Evolutionary conservation across 2,113 vertebrate genomes (phyloP).

Genomic region (Seriola aureovittata): DNA sequence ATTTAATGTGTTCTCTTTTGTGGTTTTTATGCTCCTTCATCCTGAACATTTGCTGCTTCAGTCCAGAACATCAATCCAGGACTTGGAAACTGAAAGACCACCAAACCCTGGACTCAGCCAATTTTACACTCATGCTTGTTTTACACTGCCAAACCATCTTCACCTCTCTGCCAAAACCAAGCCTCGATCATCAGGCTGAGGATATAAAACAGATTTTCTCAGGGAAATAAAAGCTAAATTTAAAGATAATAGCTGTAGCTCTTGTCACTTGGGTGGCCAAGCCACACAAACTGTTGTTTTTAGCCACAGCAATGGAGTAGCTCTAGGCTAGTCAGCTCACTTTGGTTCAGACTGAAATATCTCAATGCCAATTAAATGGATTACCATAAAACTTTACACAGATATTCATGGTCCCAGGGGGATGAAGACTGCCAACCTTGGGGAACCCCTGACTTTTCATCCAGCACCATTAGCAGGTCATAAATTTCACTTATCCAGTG

Average conservation of each 20-base stretch:
- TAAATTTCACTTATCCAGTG: not conserved
- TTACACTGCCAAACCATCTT: not conserved
- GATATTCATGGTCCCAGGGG: not conserved
- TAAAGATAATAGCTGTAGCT: not conserved
- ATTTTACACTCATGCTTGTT: not conserved
- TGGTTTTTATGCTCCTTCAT: not conserved
- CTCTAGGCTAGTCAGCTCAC: not conserved
- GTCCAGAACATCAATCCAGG: constrained; percentile 11
- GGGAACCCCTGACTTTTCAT: not conserved
- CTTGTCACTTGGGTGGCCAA: not conserved
- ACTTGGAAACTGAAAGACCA: not conserved
- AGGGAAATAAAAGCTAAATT: not conserved
- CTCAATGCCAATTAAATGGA: not conserved
- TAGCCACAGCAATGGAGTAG: not conserved
- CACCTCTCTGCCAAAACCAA: constrained; percentile 29
- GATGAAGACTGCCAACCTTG: not conserved
- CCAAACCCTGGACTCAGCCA: constrained; percentile 4
- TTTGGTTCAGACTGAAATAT: not conserved
- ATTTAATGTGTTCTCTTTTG: not conserved
- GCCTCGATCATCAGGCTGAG: not conserved
- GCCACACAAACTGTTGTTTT: not conserved
- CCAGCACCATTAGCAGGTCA: not conserved
- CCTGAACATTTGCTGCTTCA: not conserved
- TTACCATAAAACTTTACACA: not conserved
- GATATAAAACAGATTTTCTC: not conserved